Conservation (phyloP, 2,888 invertebrate genomes). For the Euplagia quadripunctaria region DNA sequence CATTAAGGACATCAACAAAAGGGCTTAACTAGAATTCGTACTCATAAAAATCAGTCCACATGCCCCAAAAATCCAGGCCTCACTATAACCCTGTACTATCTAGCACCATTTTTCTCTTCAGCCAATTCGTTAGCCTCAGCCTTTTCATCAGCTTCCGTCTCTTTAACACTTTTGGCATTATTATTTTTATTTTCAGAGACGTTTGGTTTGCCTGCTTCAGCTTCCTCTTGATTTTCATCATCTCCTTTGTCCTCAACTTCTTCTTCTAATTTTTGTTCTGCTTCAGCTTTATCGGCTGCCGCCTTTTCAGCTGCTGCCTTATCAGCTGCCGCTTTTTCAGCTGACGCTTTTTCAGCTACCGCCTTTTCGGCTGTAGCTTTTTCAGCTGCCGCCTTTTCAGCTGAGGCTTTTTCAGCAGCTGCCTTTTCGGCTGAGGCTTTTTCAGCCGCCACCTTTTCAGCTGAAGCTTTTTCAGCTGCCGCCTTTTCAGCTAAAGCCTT, state of each 20-base stretch:
- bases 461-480: conserved; percentile 12
- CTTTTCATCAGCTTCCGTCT: conserved; percentile 17
- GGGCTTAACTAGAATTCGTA: conserved; percentile 41
- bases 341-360: too few species aligned
- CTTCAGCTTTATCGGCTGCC: conserved; percentile 14
- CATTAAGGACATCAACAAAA: conserved; percentile 37
- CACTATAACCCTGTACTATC: conserved; percentile 74
- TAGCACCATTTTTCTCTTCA: conserved; percentile 68
- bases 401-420: conserved; percentile 1
- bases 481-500: conserved; percentile 9
- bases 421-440: background rate
- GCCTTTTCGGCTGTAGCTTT: too few species aligned
- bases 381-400: too few species aligned
- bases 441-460: background rate
- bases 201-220: conserved; percentile 23
- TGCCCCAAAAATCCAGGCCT: conserved; percentile 39
- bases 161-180: background rate
- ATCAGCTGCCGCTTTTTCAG: too few species aligned
- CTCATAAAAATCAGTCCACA: conserved; percentile 47
- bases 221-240: conserved; percentile 29
- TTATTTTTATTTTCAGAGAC: background rate
- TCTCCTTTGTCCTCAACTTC: conserved; percentile 21
- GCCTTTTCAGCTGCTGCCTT: conserved; percentile 12
- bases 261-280: conserved; percentile 13
- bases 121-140: background rate